These are phyloP conservation scores for Okamejei kenojei DNA, from an alignment of 2,797 vertebrate genomes.

Conservation along the genomic window DNA sequence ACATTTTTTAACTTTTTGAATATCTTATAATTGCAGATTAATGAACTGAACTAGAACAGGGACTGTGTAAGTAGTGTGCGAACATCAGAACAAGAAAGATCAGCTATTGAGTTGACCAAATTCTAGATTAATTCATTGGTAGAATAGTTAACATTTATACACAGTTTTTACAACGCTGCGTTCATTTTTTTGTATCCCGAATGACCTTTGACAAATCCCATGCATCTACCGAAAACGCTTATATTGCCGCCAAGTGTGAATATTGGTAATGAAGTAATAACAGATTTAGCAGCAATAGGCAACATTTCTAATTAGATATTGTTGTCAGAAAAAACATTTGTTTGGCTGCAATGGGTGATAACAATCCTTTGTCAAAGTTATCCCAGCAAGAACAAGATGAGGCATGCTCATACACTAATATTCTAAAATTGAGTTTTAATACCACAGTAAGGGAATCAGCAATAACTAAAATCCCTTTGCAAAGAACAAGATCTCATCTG, in stretches of 20 bases:
- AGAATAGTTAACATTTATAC: too few relatives aligned
- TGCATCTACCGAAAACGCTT: too few relatives aligned
- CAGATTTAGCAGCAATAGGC: neutral
- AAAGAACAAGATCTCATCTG: neutral
- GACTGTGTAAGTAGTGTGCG: too few relatives aligned
- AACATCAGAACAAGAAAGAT: too few relatives aligned
- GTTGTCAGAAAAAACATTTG: neutral
- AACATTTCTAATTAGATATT: neutral
- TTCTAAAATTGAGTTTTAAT: neutral
- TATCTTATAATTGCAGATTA: too few relatives aligned
- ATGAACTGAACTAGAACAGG: too few relatives aligned
- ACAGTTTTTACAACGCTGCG: too few relatives aligned
- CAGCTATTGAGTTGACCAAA: too few relatives aligned
- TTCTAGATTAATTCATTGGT: too few relatives aligned
- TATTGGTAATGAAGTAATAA: constrained; percentile 11
- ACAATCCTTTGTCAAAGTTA: neutral
- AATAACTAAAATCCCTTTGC: neutral
- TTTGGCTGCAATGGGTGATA: neutral
- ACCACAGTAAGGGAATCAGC: neutral
- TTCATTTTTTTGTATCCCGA: too few relatives aligned
- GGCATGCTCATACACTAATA: neutral
- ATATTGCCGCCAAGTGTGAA: neutral
- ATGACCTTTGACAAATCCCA: too few relatives aligned
- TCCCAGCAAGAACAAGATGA: constrained; percentile 5
- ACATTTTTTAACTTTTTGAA: too few relatives aligned